Evolutionary conservation across 2,797 vertebrate genomes (phyloP).

Genomic region (Crocidura indochinensis): DNA sequence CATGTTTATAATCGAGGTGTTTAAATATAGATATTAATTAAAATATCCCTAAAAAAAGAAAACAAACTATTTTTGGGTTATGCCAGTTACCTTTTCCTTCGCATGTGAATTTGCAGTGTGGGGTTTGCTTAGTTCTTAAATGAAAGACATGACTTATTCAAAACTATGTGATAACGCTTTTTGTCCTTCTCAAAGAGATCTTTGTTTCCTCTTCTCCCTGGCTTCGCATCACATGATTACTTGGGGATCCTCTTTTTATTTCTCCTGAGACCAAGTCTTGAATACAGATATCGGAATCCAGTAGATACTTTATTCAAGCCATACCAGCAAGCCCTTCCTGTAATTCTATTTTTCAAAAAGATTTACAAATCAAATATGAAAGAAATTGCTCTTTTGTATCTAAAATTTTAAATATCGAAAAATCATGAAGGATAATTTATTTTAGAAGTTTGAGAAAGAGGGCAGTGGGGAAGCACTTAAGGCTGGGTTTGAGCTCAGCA

Average conservation of each 20-base stretch:
- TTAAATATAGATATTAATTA: no score
- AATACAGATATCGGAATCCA: conserved; percentile 73
- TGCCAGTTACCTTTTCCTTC: conserved; percentile 62
- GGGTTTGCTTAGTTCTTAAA: conserved; percentile 61
- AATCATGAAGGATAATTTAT: background rate
- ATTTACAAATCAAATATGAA: conserved; percentile 25
- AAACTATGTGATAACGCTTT: conserved; percentile 65
- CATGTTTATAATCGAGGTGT: no score
- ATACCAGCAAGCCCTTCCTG: conserved; percentile 16
- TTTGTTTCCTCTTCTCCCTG: conserved; percentile 48
- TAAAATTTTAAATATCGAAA: conserved; percentile 45
- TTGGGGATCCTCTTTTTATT: conserved; percentile 64
- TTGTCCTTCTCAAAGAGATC: conserved; percentile 63
- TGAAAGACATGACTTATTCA: conserved; percentile 72
- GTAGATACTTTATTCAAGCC: conserved; percentile 56
- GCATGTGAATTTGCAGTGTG: conserved; percentile 1
- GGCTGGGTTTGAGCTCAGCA: no score
- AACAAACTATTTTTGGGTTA: conserved; percentile 28
- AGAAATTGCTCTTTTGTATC: conserved; percentile 22
- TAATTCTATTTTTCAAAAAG: conserved; percentile 30
- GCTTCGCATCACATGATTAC: conserved; percentile 63
- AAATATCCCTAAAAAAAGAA: background rate
- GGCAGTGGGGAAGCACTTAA: no score
- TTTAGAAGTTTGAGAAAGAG: background rate
- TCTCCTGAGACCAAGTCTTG: conserved; percentile 61